Evolutionary conservation across 2,888 invertebrate species (phyloP).

Genomic region (Spisula subtruncata): DNA sequence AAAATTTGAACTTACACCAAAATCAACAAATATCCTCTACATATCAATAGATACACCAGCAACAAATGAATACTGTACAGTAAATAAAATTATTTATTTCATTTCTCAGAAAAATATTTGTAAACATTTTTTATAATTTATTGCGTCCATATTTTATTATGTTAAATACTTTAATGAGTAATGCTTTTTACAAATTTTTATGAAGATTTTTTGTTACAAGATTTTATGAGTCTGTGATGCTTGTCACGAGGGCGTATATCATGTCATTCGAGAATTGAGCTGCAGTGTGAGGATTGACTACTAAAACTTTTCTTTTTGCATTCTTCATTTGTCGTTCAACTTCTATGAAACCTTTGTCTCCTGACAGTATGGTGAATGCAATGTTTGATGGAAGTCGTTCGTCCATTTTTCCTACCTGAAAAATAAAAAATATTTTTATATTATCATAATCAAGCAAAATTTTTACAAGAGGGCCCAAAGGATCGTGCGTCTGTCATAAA

Average conservation of each 20-base stretch:
- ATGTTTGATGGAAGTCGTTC: slow-evolving; percentile 72
- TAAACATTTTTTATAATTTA: too few species aligned
- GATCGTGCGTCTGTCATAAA: too few species aligned
- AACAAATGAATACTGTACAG: too few species aligned
- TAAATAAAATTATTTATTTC: too few species aligned
- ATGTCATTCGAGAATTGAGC: slow-evolving; percentile 62
- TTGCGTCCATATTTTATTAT: too few species aligned
- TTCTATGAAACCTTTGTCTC: slow-evolving; percentile 77
- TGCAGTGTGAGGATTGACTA: slow-evolving; percentile 75
- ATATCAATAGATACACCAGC: too few species aligned
- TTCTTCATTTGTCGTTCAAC: slow-evolving; percentile 73
- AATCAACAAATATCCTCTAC: too few species aligned
- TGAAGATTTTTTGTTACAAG: background rate
- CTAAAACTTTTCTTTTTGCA: slow-evolving; percentile 66
- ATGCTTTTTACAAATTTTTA: background rate
- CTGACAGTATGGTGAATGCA: slow-evolving; percentile 77
- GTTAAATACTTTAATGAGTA: background rate
- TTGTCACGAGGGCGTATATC: slow-evolving; percentile 69
- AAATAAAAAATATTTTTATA: background rate
- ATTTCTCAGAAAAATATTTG: too few species aligned
- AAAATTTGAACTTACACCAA: too few species aligned
- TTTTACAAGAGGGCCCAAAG: too few species aligned
- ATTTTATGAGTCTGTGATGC: slow-evolving; percentile 55
- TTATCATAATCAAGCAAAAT: too few species aligned
- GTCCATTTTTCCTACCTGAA: slow-evolving; percentile 78